Conservation (phyloP, 2,113 vertebrate species). For the Ranitomeya imitator region DNA sequence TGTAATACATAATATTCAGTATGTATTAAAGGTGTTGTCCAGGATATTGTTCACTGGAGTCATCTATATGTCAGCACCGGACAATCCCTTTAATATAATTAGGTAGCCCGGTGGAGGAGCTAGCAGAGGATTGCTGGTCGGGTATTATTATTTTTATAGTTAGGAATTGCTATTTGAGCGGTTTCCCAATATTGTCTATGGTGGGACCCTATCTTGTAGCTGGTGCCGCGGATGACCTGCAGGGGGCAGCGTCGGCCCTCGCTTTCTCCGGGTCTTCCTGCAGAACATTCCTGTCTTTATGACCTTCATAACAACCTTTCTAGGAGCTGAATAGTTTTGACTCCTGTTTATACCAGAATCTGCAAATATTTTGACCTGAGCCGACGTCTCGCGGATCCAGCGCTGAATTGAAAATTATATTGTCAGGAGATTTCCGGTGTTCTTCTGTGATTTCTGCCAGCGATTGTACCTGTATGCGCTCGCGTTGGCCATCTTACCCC, state of each 20-base stretch:
- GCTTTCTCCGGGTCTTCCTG: not conserved
- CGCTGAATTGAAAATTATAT: not conserved
- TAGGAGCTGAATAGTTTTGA: not conserved
- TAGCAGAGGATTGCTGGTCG: too few species aligned
- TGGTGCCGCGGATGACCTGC: not conserved
- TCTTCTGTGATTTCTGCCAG: not conserved
- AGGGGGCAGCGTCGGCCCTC: not conserved
- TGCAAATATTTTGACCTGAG: constrained; percentile 20
- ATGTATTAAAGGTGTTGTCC: too few species aligned
- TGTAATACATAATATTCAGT: too few species aligned
- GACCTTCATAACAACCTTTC: constrained; percentile 39
- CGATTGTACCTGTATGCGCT: too few species aligned
- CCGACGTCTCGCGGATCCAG: not conserved
- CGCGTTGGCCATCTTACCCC: not conserved
- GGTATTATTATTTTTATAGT: too few species aligned
- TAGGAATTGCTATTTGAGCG: too few species aligned
- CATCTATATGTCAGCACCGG: too few species aligned
- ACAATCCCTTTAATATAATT: too few species aligned
- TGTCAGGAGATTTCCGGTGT: not conserved
- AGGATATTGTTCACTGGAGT: too few species aligned
- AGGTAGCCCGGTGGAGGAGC: too few species aligned
- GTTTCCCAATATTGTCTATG: not conserved
- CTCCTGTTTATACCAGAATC: not conserved
- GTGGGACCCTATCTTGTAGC: too few species aligned
- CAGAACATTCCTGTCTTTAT: constrained; percentile 29